These are phyloP conservation scores for Mactra quadrangularis DNA, from an alignment of 1,140 invertebrate species.

Conservation along the genomic window DNA sequence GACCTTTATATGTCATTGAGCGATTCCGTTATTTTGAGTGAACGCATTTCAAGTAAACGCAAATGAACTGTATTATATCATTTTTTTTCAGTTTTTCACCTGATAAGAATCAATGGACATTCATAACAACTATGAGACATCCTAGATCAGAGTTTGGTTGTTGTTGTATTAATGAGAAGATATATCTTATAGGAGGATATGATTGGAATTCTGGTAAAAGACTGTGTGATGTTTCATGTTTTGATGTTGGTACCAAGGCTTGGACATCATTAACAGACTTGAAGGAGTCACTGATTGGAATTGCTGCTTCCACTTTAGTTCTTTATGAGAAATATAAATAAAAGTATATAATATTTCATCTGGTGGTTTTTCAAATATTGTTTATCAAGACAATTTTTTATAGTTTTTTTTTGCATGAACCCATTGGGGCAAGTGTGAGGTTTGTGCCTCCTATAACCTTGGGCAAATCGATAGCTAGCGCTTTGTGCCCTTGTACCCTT, in stretches of 20 bases:
- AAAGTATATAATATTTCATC: too few species aligned
- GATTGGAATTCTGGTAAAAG: conserved; percentile 68
- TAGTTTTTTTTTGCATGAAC: too few species aligned
- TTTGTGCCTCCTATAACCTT: too few species aligned
- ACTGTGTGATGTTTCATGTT: conserved; percentile 62
- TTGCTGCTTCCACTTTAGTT: conserved; percentile 36
- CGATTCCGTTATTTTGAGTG: too few species aligned
- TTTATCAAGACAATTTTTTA: too few species aligned
- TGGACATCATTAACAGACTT: conserved; percentile 62
- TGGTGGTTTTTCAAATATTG: too few species aligned
- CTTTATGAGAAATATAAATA: conserved; percentile 27
- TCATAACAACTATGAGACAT: conserved; percentile 83
- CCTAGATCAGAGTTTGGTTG: conserved; percentile 78
- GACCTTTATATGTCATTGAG: too few species aligned
- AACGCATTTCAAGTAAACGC: too few species aligned
- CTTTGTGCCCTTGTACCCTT: too few species aligned
- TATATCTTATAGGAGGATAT: conserved; percentile 72
- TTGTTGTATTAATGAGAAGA: conserved; percentile 51
- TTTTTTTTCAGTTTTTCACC: conserved; percentile 77
- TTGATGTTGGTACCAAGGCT: conserved; percentile 58
- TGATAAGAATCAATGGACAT: conserved; percentile 84
- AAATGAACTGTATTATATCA: too few species aligned
- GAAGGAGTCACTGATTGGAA: conserved; percentile 34
- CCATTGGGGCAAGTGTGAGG: too few species aligned
- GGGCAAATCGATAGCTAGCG: too few species aligned